Conservation (phyloP, 1,140 invertebrate species). For the Ganaspis sp. region DNA sequence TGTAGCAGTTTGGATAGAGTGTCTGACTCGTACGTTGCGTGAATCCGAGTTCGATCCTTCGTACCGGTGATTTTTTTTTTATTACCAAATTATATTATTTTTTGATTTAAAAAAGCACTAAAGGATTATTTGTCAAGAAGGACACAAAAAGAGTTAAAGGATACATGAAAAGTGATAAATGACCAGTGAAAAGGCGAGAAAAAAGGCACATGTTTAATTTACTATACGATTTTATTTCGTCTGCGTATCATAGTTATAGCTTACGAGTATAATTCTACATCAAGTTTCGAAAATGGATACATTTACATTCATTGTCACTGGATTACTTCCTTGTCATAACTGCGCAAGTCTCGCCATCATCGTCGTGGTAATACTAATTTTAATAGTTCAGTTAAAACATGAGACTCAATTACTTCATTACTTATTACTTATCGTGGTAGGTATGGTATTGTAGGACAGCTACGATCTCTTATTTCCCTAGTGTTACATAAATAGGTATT, state of each 20-base stretch:
- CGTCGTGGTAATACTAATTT: constrained; percentile 70
- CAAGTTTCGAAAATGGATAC: constrained; percentile 77
- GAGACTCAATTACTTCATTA: constrained; percentile 68
- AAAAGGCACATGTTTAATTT: constrained; percentile 61
- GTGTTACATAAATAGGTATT: constrained; percentile 75
- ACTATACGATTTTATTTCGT: constrained; percentile 76
- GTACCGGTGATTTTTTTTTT: too few species aligned
- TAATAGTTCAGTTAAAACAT: constrained; percentile 72
- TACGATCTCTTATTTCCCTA: constrained; percentile 72
- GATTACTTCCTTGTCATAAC: constrained; percentile 70
- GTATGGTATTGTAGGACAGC: constrained; percentile 73
- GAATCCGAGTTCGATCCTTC: too few species aligned
- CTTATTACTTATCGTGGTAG: constrained; percentile 72
- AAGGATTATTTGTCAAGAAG: too few species aligned
- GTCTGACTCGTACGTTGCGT: too few species aligned
- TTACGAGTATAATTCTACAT: constrained; percentile 78
- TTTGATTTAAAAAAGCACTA: too few species aligned
- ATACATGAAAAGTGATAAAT: too few species aligned
- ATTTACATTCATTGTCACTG: constrained; percentile 78
- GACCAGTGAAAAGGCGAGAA: too few species aligned
- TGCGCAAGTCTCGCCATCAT: constrained; percentile 54
- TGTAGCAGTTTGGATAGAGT: too few species aligned
- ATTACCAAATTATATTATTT: too few species aligned
- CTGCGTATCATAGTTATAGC: constrained; percentile 77
- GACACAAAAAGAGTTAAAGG: too few species aligned